Evolutionary conservation across 1,140 invertebrate species (phyloP).

Genomic region (Anagrus nilaparvatae): DNA sequence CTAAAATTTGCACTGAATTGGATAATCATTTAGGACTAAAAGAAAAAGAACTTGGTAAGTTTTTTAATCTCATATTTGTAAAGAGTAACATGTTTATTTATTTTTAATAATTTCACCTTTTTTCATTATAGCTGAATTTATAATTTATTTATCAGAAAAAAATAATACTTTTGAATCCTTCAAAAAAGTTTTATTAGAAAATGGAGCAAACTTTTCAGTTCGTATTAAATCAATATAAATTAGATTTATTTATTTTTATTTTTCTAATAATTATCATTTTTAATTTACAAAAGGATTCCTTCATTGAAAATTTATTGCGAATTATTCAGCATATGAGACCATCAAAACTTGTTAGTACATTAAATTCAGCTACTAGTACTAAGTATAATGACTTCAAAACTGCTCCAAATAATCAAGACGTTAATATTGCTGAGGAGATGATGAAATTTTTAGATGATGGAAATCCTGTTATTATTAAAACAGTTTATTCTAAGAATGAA

Average conservation of each 20-base stretch:
- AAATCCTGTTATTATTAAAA: too few species aligned
- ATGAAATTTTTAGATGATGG: too few species aligned
- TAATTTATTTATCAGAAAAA: constrained; percentile 86
- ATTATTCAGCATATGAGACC: constrained; percentile 93
- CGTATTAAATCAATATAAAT: too few species aligned
- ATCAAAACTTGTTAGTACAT: constrained; percentile 29
- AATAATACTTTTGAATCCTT: constrained; percentile 78
- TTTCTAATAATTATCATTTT: too few species aligned
- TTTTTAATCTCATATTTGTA: too few species aligned
- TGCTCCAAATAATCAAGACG: constrained; percentile 14
- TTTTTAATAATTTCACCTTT: constrained; percentile 11
- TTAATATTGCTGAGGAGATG: constrained; percentile 61
- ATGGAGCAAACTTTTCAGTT: constrained; percentile 84
- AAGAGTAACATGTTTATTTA: not conserved
- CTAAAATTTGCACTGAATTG: constrained; percentile 94
- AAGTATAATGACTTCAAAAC: constrained; percentile 69
- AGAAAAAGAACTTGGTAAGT: constrained; percentile 89
- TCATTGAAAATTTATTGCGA: constrained; percentile 80
- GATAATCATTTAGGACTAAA: constrained; percentile 96
- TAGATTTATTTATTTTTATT: too few species aligned
- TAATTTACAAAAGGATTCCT: constrained; percentile 80
- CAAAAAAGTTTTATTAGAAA: constrained; percentile 76
- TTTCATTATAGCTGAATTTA: constrained; percentile 75
- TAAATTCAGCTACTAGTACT: constrained; percentile 81
- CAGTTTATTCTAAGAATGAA: too few species aligned